Evolutionary conservation across 2,797 vertebrate species (phyloP).

Genomic region (Rallus crepitans): DNA sequence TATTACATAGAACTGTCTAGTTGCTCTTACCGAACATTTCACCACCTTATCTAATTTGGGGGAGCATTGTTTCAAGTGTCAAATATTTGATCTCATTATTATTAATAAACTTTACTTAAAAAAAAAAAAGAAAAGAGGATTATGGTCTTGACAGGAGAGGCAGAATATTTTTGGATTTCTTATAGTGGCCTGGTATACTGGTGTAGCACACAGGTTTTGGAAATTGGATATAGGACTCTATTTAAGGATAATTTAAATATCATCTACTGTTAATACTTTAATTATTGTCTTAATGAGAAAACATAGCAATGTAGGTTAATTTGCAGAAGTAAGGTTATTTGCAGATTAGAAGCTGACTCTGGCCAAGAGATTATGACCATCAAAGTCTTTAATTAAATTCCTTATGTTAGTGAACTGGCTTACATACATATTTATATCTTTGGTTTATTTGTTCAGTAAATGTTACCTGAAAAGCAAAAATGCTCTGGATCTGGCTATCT

Average conservation of each 20-base stretch:
- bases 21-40: neutral
- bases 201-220: neutral
- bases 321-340: neutral
- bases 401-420: neutral
- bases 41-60: neutral
- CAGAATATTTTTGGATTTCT: neutral
- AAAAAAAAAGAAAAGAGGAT: rapidly evolving
- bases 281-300: neutral
- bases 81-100: neutral
- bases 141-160: neutral
- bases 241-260: neutral
- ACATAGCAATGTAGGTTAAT: neutral
- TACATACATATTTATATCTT: neutral
- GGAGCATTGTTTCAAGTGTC: neutral
- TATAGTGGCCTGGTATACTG: neutral
- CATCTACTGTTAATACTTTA: conserved; percentile 12
- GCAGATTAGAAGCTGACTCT: neutral
- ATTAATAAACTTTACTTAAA: neutral
- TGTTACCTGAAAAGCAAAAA: neutral
- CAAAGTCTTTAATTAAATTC: neutral
- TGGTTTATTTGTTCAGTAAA: neutral
- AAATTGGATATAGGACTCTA: neutral
- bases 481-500: neutral
- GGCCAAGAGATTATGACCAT: neutral
- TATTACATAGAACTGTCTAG: neutral